Evolutionary conservation across 2,888 invertebrate genomes (phyloP).

Genomic region (Spialia ferax): DNA sequence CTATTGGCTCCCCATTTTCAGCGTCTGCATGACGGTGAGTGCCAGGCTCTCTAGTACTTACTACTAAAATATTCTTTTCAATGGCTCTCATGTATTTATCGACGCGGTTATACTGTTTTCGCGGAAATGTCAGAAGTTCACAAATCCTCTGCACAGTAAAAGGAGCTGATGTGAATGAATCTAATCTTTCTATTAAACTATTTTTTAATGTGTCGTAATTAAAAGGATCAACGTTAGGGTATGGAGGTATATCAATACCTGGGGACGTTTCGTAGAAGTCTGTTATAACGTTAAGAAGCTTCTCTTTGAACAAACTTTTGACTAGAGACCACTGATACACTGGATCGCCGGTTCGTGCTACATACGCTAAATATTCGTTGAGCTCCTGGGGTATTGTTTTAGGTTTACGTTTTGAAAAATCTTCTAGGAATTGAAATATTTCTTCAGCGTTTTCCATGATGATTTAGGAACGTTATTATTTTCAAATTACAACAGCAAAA

Average conservation of each 20-base stretch:
- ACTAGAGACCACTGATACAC: slow-evolving; percentile 97
- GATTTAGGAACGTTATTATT: neutral
- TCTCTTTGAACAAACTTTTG: slow-evolving; percentile 95
- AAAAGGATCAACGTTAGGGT: slow-evolving; percentile 96
- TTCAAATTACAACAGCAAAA: neutral
- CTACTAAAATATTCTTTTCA: slow-evolving; percentile 97
- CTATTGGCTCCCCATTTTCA: slow-evolving; percentile 89
- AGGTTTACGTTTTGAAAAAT: slow-evolving; percentile 91
- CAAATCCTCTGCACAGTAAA: slow-evolving; percentile 98
- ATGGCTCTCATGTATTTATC: slow-evolving; percentile 99
- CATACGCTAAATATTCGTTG: slow-evolving; percentile 95
- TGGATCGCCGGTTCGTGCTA: slow-evolving; percentile 97
- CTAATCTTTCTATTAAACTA: slow-evolving; percentile 92
- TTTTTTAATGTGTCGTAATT: slow-evolving; percentile 96
- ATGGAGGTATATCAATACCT: slow-evolving; percentile 92
- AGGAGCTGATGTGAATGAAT: slow-evolving; percentile 95
- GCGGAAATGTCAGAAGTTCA: slow-evolving; percentile 96
- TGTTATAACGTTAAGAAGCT: slow-evolving; percentile 94
- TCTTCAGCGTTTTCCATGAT: slow-evolving; percentile 95
- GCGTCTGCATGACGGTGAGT: slow-evolving; percentile 86
- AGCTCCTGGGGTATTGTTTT: slow-evolving; percentile 95
- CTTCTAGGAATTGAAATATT: slow-evolving; percentile 93
- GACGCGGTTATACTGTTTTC: slow-evolving; percentile 97
- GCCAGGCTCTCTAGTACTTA: slow-evolving; percentile 91
- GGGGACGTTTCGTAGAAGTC: slow-evolving; percentile 95